Percentiles rank a stretch among this genome's conserved stretches.
Evolutionary conservation across 2,888 invertebrate species (phyloP).

Genomic region (Hipparchia sbordonii): DNA sequence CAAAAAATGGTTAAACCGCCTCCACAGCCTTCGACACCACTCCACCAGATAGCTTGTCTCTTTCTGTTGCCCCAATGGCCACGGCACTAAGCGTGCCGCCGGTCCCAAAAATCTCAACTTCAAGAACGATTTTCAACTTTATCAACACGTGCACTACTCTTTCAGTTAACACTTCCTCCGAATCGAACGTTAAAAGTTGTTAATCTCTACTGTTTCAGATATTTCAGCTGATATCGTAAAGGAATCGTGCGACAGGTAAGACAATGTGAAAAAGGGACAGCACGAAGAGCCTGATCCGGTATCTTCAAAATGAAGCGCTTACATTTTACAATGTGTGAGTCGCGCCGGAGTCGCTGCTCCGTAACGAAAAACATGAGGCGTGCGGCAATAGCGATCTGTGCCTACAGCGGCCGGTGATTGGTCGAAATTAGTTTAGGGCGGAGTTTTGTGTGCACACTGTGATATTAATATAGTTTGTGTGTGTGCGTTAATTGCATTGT

Average conservation of each 20-base stretch:
- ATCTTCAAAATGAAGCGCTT: slow-evolving; percentile 76
- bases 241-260: slow-evolving; percentile 37
- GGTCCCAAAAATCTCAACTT: slow-evolving; percentile 49
- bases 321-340: slow-evolving; percentile 81
- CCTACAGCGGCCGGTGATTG: slow-evolving; percentile 68
- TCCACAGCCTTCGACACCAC: slow-evolving; percentile 75
- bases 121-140: slow-evolving; percentile 39
- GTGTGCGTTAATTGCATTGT: slow-evolving; percentile 81
- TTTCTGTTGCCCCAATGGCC: slow-evolving; percentile 61
- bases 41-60: slow-evolving; percentile 70
- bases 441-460: slow-evolving; percentile 72
- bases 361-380: slow-evolving; percentile 81
- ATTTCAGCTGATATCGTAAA: slow-evolving; percentile 21
- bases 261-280: slow-evolving; percentile 70
- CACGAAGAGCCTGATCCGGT: slow-evolving; percentile 69
- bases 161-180: slow-evolving; percentile 22
- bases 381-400: slow-evolving; percentile 79
- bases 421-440: slow-evolving; percentile 76
- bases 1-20: slow-evolving; percentile 83
- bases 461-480: slow-evolving; percentile 56
- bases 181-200: slow-evolving; percentile 7
- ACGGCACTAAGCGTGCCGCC: slow-evolving; percentile 46
- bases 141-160: slow-evolving; percentile 30
- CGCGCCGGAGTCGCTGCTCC: slow-evolving; percentile 81
- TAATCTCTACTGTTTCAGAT: slow-evolving; percentile 28